Base-by-base conservation (phyloP, 2,888 invertebrate genomes). In the Drosophila kokeensis region DNA sequence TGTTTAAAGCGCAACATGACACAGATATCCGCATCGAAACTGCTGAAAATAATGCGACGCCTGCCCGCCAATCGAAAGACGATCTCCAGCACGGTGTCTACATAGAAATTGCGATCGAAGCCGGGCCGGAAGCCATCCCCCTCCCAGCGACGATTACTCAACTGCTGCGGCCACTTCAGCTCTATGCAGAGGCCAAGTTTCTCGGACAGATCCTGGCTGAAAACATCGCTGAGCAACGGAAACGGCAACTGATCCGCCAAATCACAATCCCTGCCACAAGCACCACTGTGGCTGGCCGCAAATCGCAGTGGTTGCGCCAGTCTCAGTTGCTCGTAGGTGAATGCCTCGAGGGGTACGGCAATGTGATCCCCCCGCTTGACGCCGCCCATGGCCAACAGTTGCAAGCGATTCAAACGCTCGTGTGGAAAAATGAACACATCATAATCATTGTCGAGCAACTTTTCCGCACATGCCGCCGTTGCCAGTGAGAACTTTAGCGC, bases 21-120 rank as follows among this genome's bases (percentile, higher is more conserved):
- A 92, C 99, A 99, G 78, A 98, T 96, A 92, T 99, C 99, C 0
- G 99, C 98, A 93, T 99, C 98, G 93, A 99, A 99, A 84, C 97
- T 97, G 0, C 97, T 97, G 90, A 99, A 97, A 29, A 99, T 96
- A 63, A 99, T 97, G 69, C 97, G 96, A 34, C 99, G 94, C 2
- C 50, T 52, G 94, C 94, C 15, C 95, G 96, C 27, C 96, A 97
- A 92, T 96, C 94, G 77, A 95, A 95, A 82, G 97, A 93, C 6
- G 0, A 76, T 2, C 10, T 78, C 68, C 38, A 87, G 48, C 1
- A 97, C 95, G 90, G 95, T 92, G 93, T 99, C 99, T 82, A 99
- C 95, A 93, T 97, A 99, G 73, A 96, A 93, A 92, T 99, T 99
- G 91, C 98, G 95, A 93, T 99, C 99, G 84, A 97, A 96, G 7